A percentile compares a stretch with the other conserved stretches of the same genome.
These are phyloP conservation scores for Macaria notata DNA, from an alignment of 2,888 invertebrate species.

Conservation along the genomic window DNA sequence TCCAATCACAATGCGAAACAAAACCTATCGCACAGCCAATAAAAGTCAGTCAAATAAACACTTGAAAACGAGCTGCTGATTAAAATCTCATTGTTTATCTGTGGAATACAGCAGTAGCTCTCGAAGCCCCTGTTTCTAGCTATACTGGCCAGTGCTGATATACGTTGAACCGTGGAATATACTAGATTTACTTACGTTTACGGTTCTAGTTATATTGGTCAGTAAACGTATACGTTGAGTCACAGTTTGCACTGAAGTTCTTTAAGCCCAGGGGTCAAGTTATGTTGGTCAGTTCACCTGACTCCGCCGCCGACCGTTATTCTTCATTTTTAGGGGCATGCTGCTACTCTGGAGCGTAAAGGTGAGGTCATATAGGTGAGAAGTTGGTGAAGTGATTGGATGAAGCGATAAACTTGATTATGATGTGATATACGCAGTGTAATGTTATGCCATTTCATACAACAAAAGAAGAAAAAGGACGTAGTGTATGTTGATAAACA, in stretches of 20 bases:
- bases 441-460: too few relatives aligned
- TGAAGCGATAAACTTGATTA: too few relatives aligned
- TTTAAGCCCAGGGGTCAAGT: conserved; percentile 21
- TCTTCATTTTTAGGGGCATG: conserved; percentile 46
- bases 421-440: too few relatives aligned
- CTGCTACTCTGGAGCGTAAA: conserved; percentile 8
- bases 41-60: conserved; percentile 20
- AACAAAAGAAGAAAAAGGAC: too few relatives aligned
- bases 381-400: too few relatives aligned
- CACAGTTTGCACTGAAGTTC: too few relatives aligned
- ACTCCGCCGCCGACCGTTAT: conserved; percentile 39
- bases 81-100: conserved; percentile 16
- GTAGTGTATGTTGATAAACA: too few relatives aligned
- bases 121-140: conserved; percentile 20
- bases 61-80: conserved; percentile 11
- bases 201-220: conserved; percentile 29
- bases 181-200: too few relatives aligned
- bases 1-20: too few relatives aligned
- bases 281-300: conserved; percentile 35
- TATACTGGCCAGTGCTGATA: conserved; percentile 24
- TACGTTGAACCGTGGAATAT: too few relatives aligned
- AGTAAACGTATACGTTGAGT: neutral
- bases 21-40: neutral
- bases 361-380: neutral
- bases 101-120: too few relatives aligned